Percentiles rank a stretch among this genome's conserved stretches.
Conservation (phyloP, 2,113 vertebrate genomes). For the Notothenia rossii region DNA sequence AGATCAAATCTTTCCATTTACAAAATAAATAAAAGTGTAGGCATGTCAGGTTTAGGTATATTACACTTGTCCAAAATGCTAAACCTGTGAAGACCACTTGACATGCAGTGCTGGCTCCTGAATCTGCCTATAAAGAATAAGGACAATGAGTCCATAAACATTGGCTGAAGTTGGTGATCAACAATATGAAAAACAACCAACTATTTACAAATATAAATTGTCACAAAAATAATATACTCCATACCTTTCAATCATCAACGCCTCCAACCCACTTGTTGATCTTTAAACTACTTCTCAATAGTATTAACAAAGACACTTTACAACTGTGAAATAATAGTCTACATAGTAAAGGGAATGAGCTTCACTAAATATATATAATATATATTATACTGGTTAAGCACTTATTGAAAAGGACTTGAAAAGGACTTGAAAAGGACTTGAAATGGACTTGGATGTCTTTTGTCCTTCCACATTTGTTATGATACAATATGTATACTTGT, state of each 20-base stretch:
- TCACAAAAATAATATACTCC: not conserved
- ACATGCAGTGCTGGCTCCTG: not conserved
- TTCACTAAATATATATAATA: not conserved
- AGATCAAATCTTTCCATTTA: not conserved
- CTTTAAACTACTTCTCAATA: not conserved
- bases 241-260: too few relatives aligned
- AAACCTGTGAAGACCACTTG: not conserved
- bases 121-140: slow-evolving; percentile 1
- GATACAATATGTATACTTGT: too few relatives aligned
- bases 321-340: not conserved
- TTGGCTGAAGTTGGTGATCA: not conserved
- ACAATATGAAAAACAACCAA: not conserved
- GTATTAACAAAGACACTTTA: not conserved
- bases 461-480: not conserved
- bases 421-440: too few relatives aligned
- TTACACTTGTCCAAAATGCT: not conserved
- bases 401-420: too few relatives aligned
- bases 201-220: too few relatives aligned
- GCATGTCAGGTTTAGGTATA: not conserved
- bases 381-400: too few relatives aligned
- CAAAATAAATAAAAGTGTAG: not conserved
- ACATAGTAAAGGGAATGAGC: not conserved
- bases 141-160: not conserved
- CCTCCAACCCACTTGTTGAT: too few relatives aligned
- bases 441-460: not conserved